Conservation (phyloP, 2,797 vertebrate genomes). For the Tarsius wallacei region DNA sequence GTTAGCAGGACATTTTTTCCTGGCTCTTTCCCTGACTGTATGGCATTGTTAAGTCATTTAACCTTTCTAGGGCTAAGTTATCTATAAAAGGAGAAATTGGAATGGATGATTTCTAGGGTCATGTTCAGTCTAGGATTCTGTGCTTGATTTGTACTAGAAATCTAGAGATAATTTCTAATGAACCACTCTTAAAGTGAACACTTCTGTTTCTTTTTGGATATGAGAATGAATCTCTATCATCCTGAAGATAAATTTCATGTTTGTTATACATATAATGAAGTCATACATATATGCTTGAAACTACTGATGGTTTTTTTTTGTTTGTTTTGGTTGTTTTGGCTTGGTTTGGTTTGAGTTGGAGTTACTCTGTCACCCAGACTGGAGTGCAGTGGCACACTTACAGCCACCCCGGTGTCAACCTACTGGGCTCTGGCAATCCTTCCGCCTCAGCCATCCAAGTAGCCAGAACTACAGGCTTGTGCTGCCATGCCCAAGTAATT, state of each 20-base stretch:
- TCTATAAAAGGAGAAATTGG: constrained; percentile 1
- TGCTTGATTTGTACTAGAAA: constrained; percentile 24
- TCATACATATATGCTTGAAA: constrained; percentile 52
- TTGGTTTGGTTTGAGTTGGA: no score
- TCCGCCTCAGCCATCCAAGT: no score
- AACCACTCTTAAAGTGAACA: constrained; percentile 47
- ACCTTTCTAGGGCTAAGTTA: constrained; percentile 42
- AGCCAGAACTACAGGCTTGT: no score
- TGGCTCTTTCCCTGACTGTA: not conserved
- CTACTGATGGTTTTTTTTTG: not conserved
- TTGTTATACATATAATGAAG: constrained; percentile 64
- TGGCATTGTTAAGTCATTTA: constrained; percentile 39
- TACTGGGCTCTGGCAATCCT: no score
- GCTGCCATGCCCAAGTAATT: no score
- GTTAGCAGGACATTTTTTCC: not conserved
- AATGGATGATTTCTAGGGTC: not conserved
- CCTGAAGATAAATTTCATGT: constrained; percentile 45
- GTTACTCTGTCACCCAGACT: no score
- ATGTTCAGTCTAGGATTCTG: not conserved
- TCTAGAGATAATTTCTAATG: constrained; percentile 46
- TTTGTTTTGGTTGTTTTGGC: no score
- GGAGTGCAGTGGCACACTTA: no score
- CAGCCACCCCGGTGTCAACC: no score
- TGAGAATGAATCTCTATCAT: not conserved
- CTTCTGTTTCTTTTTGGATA: constrained; percentile 58